Base-by-base conservation (phyloP, 2,888 invertebrate species). In the Eristalinus aeneus region DNA sequence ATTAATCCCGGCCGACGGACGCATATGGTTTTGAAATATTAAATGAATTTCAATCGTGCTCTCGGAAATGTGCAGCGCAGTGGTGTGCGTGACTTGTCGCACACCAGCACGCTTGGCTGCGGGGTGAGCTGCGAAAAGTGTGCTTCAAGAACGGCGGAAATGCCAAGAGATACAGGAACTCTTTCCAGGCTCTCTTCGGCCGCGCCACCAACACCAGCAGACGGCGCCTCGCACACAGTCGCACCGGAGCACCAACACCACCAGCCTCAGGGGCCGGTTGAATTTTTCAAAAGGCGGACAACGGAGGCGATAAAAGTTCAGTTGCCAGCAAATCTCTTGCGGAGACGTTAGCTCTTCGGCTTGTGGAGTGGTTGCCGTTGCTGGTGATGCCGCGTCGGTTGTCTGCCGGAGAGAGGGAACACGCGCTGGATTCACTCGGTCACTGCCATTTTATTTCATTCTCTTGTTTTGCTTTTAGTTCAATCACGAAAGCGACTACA, bases 31-130 rank as follows among this genome's bases (percentile, higher is more conserved):
- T 80, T 74, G 68, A 80, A 80, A 74, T 80, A 74, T 63, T 63
- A 74, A 80, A 80, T 80, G 80, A 74, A 80, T 80, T 80, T 80
- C 74, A 80, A 80, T 80, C 68, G 39, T 74, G 74, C 68, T 68
- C 61, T 69, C 46, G 12, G 20, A 34, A 54, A 69, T 20, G 68
- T 6, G 53, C 16, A 46, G 11, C 36, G 10, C 23, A 10, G 12
- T 10, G 12, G 34, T 23, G 20, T 16, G 31, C 12, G 60, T 65
- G 36, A 2, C 2, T 20, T 20, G 27, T 39, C 32, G 68, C 80
- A 31, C 10, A 1, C n/a, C 3, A 2, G 0, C 2, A 53, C 61
- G 23, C 32, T 22, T 32, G 0, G 20, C 11, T n/a, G 23, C 20
- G 27, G 5, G 27, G 2, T 27, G n/a, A n/a, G n/a, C n/a, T 46